Evolutionary conservation across 1,140 invertebrate genomes (phyloP).

Genomic region (Monochamus saltuarius): DNA sequence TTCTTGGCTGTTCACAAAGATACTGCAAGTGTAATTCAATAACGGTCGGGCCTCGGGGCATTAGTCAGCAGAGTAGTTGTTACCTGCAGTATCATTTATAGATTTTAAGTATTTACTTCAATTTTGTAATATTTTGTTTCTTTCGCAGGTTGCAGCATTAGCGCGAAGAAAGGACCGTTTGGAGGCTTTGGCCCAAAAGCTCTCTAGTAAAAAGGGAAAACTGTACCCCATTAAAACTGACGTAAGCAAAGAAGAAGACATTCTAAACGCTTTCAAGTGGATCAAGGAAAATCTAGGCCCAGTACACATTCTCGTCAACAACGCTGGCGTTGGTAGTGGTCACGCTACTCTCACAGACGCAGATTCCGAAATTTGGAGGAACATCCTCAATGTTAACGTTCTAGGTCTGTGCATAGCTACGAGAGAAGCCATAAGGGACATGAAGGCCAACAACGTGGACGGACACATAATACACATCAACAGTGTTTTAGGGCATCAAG

Average conservation of each 20-base stretch:
- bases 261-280: constrained; percentile 65
- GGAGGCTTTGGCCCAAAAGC: constrained; percentile 8
- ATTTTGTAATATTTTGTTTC: not conserved
- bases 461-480: constrained; percentile 37
- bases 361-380: constrained; percentile 20
- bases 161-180: constrained; percentile 24
- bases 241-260: constrained; percentile 56
- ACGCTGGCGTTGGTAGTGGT: constrained; percentile 58
- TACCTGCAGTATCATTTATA: too few species aligned
- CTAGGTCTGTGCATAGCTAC: constrained; percentile 57
- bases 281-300: constrained; percentile 61
- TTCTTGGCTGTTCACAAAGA: too few species aligned
- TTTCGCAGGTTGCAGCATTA: constrained; percentile 26
- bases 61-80: too few species aligned
- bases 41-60: too few species aligned
- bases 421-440: constrained; percentile 55
- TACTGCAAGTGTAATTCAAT: too few species aligned
- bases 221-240: constrained; percentile 43
- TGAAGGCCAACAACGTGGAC: constrained; percentile 28
- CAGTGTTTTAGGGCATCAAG: constrained; percentile 35
- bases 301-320: constrained; percentile 72
- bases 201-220: constrained; percentile 15
- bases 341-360: constrained; percentile 3
- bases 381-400: constrained; percentile 30
- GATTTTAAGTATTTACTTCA: too few species aligned